Evolutionary conservation across 2,797 vertebrate species (phyloP), one percentile per base, ranked within the genome.

Genomic region (Gymnodraco acuticeps): DNA sequence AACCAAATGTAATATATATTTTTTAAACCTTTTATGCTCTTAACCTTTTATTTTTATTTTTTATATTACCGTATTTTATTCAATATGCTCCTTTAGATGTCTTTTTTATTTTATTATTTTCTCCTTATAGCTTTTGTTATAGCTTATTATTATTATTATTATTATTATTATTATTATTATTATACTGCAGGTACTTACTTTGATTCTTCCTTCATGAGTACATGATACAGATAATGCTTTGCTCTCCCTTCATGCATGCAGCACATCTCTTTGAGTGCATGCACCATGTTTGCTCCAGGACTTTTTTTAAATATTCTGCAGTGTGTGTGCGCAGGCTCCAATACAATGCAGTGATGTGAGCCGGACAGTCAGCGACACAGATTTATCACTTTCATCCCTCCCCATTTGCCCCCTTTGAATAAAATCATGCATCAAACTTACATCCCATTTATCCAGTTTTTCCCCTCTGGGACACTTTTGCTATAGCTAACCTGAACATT

Each of bases 301-400:
- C 66, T 87, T 90, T 56, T 60, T 80, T 1, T 52, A 69, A 73
- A 67, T n/a, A 63, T 64, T 59, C 27, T 38, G 63, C 42, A 78
- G 91, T 96, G 94, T 75, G 95, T 93, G 51, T 96, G 95, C 77
- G 87, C 94, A 80, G 95, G 91, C 70, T 94, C 94, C 64, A 96
- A 95, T 46, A 96, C 95, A 0, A 95, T 94, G 46, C 92, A 70
- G 56, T 87, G 59, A 83, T 97, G 96, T 89, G 95, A 96, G 92
- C 96, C 95, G 89, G 95, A 91, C 79, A 89, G 95, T 97, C 89
- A 94, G 95, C 95, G 55, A 59, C 72, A 69, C 45, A 77, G 62
- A 82, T 80, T 73, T 71, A 70, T 77, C 65, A 81, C 42, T 54
- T 59, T 75, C 46, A 27, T 73, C 58, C 33, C 13, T 76, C 53